These are phyloP conservation scores for Eriosoma lanigerum DNA, from an alignment of 1,140 invertebrate species.

Conservation along the genomic window DNA sequence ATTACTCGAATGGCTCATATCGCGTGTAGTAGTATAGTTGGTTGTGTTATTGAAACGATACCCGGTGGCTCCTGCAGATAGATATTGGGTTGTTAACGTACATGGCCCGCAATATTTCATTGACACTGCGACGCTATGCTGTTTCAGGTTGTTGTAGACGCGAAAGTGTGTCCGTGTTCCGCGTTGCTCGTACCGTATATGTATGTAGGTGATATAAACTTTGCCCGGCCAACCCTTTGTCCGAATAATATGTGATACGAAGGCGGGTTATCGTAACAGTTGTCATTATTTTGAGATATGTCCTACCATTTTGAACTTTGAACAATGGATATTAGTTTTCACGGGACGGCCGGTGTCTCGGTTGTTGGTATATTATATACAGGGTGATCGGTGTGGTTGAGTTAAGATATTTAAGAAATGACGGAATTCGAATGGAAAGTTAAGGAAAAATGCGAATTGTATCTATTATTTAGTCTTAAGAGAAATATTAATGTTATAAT, in stretches of 20 bases:
- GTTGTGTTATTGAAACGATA: background rate
- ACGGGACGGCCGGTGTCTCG: background rate
- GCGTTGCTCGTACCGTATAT: background rate
- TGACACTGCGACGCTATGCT: too few relatives aligned
- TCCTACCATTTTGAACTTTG: conserved; percentile 33
- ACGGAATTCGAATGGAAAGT: too few relatives aligned
- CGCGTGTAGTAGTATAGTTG: too few relatives aligned
- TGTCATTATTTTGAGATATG: conserved; percentile 48
- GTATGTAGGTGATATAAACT: conserved; percentile 14
- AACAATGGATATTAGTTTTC: conserved; percentile 41
- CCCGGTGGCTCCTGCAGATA: background rate
- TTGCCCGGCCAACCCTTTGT: conserved; percentile 32
- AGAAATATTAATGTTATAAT: too few relatives aligned
- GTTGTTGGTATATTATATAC: too few relatives aligned
- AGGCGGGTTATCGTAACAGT: conserved; percentile 32
- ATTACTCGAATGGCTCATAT: background rate
- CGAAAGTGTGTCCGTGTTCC: too few relatives aligned
- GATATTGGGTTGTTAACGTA: conserved; percentile 33
- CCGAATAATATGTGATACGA: conserved; percentile 18
- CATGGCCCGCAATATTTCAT: conserved; percentile 19
- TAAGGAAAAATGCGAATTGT: too few relatives aligned
- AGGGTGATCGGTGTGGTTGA: too few relatives aligned
- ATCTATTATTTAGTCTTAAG: too few relatives aligned
- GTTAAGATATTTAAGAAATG: too few relatives aligned
- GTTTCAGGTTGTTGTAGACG: background rate